Base-by-base conservation (phyloP, 1,140 invertebrate genomes). In the Caenorhabditis tropicalis region DNA sequence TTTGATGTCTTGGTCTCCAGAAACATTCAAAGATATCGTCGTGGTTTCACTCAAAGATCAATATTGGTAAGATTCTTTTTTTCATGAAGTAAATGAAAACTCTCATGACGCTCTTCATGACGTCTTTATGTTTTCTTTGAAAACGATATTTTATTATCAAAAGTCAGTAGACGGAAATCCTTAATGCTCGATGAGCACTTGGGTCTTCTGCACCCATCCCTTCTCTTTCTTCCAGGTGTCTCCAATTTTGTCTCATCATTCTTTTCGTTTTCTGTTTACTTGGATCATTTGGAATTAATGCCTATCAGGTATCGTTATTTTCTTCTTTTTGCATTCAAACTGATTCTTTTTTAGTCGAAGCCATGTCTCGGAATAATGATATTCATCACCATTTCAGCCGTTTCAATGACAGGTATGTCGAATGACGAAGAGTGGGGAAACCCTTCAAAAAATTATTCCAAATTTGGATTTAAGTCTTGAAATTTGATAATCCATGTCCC, bases 1-100 rank as follows among this genome's bases (percentile, higher is more conserved):
- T 24, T 19, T 85, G 9, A 49, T 79, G 43, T 53, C 46, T 4
- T 85, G 81, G 84, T 85, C 84, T 43, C 80, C 65, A 29, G 84
- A 82, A 39, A 53, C 82, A 36, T 85, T 82, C 56, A 49, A 70
- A 33, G 39, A 49, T 36, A n/a, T 58, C 31, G 81, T 82, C 7
- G 65, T 85, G 15, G 12, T 36, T 6, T 74, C 65, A 9, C 36
- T 74, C 4, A 74, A 74, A 2, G 36, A 74, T 46, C 65, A 74
- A 21, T 74, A 74, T 74, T 74, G 65, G 65, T 74, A 43, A 74
- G 65, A 21, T 12, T 36, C n/a, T n/a, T n/a, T n/a, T n/a, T n/a
- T n/a, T n/a, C n/a, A n/a, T n/a, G n/a, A n/a, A n/a, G n/a, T n/a
- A n/a, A n/a, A n/a, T n/a, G n/a, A n/a, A n/a, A n/a, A n/a, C n/a